Evolutionary conservation across 2,797 vertebrate genomes (phyloP).

Genomic region (Esox masquinongy): DNA sequence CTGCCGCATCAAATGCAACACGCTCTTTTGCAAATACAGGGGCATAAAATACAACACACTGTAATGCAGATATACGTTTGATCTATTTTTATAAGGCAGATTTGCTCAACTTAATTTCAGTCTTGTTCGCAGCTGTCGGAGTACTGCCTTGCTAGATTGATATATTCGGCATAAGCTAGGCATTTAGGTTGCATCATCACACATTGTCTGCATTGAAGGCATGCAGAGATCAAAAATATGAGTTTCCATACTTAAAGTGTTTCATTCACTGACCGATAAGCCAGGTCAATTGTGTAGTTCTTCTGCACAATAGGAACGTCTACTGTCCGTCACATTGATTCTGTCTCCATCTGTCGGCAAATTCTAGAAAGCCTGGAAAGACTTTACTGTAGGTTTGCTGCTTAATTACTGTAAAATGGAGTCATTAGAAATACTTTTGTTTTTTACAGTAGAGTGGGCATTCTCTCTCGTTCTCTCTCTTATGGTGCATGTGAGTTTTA

Average conservation of each 20-base stretch:
- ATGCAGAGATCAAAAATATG: constrained; percentile 13
- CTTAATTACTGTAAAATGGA: not conserved
- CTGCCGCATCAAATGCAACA: not conserved
- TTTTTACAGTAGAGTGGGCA: too few species aligned
- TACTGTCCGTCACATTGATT: not conserved
- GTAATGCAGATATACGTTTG: not conserved
- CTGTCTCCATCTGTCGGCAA: not conserved
- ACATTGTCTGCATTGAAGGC: constrained; percentile 15
- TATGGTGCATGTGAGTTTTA: not conserved
- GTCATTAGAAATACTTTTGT: too few species aligned
- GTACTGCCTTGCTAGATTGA: constrained; percentile 33
- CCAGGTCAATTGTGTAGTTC: not conserved
- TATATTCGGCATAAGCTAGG: constrained; percentile 65
- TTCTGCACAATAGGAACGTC: not conserved
- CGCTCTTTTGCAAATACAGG: not conserved
- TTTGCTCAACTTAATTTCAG: not conserved
- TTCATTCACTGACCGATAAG: too few species aligned
- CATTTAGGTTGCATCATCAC: constrained; percentile 51
- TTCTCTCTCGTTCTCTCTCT: not conserved
- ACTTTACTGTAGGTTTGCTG: not conserved
- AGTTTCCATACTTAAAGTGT: too few species aligned
- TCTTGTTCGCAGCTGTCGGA: constrained; percentile 46
- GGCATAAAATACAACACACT: not conserved
- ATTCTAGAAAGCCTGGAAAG: not conserved
- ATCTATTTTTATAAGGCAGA: not conserved